Percentiles rank a stretch among this genome's conserved stretches.
phyloP scores from a whole-genome alignment of 2,888 invertebrate genomes.

The Hemaris fuciformis region DNA sequence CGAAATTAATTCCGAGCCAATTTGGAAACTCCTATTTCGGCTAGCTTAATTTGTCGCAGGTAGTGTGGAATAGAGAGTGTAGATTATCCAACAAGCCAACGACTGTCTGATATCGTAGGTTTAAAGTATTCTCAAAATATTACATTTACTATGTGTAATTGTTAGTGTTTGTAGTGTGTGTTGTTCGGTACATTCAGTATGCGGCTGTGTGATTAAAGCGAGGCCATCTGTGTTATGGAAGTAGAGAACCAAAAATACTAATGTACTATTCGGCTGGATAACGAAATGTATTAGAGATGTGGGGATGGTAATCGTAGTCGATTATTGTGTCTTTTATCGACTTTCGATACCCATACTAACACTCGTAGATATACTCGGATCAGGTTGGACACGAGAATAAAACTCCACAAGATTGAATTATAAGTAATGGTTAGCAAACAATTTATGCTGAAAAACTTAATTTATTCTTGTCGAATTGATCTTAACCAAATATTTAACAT shows the following conservation, averaged over 20 bases:
- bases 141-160: constrained; percentile 37
- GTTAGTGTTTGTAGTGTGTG: constrained; percentile 32
- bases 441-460: too few species aligned
- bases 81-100: constrained; percentile 34
- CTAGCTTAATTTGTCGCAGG: constrained; percentile 37
- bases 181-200: constrained; percentile 8
- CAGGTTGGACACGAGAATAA: not conserved
- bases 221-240: not conserved
- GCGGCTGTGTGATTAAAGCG: not conserved
- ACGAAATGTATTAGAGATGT: not conserved
- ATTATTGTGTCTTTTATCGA: not conserved
- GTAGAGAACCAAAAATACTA: not conserved
- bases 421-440: too few species aligned
- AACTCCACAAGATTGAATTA: too few species aligned
- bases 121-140: constrained; percentile 41
- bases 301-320: not conserved
- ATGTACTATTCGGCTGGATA: not conserved
- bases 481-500: too few species aligned
- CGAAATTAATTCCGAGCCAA: constrained; percentile 60
- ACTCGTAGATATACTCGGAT: not conserved
- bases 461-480: too few species aligned
- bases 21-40: constrained; percentile 43
- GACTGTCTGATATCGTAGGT: constrained; percentile 49
- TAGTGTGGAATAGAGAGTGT: constrained; percentile 27
- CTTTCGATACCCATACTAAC: not conserved